A percentile compares a stretch with the other conserved stretches of the same genome.
Conservation (phyloP, 2,113 vertebrate species). For the Pluvianellus socialis region DNA sequence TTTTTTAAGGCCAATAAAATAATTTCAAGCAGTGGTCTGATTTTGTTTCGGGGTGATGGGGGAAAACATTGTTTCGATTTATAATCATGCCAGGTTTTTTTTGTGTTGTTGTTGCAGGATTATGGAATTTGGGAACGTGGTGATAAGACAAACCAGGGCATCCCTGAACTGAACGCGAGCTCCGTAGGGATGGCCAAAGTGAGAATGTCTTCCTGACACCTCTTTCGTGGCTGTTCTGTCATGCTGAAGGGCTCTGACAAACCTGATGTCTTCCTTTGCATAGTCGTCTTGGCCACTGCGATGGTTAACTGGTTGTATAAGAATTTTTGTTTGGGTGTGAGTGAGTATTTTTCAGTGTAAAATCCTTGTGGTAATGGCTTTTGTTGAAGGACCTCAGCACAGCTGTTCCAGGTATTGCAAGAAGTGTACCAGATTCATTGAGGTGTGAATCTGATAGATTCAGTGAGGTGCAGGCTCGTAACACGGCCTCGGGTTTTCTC, state of each 20-base stretch:
- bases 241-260: neutral
- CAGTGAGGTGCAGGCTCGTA: neutral
- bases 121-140: constrained; percentile 99
- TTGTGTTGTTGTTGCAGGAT: constrained; percentile 78
- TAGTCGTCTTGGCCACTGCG: neutral
- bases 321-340: neutral
- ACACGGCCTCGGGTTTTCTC: neutral
- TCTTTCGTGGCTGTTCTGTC: neutral
- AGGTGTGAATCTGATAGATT: neutral
- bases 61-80: neutral
- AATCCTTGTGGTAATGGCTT: neutral
- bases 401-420: neutral
- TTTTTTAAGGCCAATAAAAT: neutral
- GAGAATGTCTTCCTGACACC: constrained; percentile 6
- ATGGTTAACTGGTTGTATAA: neutral
- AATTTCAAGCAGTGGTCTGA: neutral
- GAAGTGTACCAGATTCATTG: neutral
- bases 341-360: neutral
- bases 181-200: constrained; percentile 99
- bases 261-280: neutral
- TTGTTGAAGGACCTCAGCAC: neutral
- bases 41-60: neutral
- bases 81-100: neutral
- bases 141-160: constrained; percentile 98
- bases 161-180: constrained; percentile 94